Conservation (phyloP, 2,888 invertebrate genomes). For the Trachelus tabidus region DNA sequence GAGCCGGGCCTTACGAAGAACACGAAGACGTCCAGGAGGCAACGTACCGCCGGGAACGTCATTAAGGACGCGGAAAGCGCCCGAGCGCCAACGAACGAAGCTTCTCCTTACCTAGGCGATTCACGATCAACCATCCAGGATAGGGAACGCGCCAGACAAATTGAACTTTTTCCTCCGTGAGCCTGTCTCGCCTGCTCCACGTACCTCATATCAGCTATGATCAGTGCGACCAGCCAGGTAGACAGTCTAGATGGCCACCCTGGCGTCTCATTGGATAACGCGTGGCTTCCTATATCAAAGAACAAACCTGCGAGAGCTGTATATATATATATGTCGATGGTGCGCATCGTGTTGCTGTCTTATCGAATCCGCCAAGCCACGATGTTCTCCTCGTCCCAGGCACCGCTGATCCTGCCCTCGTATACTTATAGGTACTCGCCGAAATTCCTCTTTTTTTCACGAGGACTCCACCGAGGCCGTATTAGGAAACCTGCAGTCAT, state of each 20-base stretch:
- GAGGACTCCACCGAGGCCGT: conserved; percentile 41
- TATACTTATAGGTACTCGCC: conserved; percentile 32
- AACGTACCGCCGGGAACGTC: conserved; percentile 45
- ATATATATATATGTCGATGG: not conserved
- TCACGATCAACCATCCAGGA: conserved; percentile 23
- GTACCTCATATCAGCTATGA: conserved; percentile 1
- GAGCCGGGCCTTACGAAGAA: conserved; percentile 11
- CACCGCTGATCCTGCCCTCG: conserved; percentile 21
- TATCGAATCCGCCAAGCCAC: not conserved
- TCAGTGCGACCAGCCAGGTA: not conserved
- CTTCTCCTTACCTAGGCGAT: not conserved
- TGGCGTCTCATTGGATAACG: conserved; percentile 11
- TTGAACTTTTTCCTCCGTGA: conserved; percentile 21
- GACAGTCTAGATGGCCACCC: not conserved
- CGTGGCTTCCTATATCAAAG: conserved; percentile 4
- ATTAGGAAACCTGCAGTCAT: conserved; percentile 62
- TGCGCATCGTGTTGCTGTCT: not conserved
- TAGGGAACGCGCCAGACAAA: conserved; percentile 28
- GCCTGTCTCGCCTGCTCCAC: conserved; percentile 19
- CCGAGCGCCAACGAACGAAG: not conserved
- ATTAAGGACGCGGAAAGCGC: conserved; percentile 25
- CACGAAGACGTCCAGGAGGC: conserved; percentile 23
- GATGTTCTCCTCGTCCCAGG: conserved; percentile 31
- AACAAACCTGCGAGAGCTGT: conserved; percentile 8
- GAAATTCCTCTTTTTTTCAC: conserved; percentile 55